Percentiles rank a stretch among this genome's conserved stretches.
phyloP scores from a whole-genome alignment of 1,140 invertebrate species.

The Zaprionus taronus region DNA sequence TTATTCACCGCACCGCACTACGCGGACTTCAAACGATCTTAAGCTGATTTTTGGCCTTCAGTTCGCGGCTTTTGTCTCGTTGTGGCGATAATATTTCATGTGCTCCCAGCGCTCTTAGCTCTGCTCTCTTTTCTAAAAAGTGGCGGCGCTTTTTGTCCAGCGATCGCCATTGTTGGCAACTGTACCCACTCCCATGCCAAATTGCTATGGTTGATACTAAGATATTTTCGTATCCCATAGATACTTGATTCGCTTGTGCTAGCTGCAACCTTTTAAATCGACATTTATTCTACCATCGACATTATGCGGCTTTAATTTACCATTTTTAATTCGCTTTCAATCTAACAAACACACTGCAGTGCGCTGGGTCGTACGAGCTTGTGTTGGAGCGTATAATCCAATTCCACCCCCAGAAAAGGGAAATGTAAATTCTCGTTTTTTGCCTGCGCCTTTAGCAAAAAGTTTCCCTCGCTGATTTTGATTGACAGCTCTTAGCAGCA shows the following conservation, averaged over 20 bases:
- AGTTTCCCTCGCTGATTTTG: conserved; percentile 84
- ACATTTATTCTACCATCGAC: conserved; percentile 62
- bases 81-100: conserved; percentile 69
- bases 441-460: conserved; percentile 52
- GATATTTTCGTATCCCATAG: neutral
- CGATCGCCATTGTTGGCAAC: conserved; percentile 28
- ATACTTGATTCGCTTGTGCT: neutral
- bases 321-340: conserved; percentile 83
- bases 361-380: neutral
- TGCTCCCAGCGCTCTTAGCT: neutral
- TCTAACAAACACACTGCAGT: conserved; percentile 65
- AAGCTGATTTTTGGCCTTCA: conserved; percentile 81
- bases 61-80: conserved; percentile 57
- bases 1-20: conserved; percentile 36
- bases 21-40: conserved; percentile 48
- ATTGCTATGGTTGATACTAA: neutral
- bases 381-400: conserved; percentile 64
- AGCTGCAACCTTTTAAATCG: conserved; percentile 61
- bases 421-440: conserved; percentile 72
- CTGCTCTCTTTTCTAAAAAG: conserved; percentile 22
- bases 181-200: neutral
- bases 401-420: conserved; percentile 48
- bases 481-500: conserved; percentile 82
- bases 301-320: conserved; percentile 56
- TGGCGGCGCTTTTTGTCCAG: conserved; percentile 35